These are phyloP conservation scores for Morpho helenor DNA, from an alignment of 2,888 invertebrate genomes.

Conservation along the genomic window DNA sequence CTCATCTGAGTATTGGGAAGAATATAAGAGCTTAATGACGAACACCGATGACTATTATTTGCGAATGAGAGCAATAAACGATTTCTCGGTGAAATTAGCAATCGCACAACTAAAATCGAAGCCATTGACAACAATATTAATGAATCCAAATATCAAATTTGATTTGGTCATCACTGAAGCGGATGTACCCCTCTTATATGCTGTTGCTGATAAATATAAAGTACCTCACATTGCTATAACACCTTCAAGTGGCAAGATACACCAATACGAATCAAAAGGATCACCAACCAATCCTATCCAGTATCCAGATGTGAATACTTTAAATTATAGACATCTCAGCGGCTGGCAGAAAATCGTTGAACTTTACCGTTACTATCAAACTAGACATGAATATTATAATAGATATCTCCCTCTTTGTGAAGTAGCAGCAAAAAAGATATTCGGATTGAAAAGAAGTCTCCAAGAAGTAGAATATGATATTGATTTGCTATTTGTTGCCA, in stretches of 20 bases:
- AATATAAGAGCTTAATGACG: slow-evolving; percentile 50
- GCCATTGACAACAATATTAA: slow-evolving; percentile 55
- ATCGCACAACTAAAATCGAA: slow-evolving; percentile 63
- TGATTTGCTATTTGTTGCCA: slow-evolving; percentile 62
- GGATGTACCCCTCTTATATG: slow-evolving; percentile 68
- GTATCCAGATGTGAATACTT: slow-evolving; percentile 70
- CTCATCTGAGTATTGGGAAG: slow-evolving; percentile 58
- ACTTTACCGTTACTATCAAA: slow-evolving; percentile 49
- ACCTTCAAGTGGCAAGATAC: slow-evolving; percentile 65
- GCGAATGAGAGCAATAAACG: slow-evolving; percentile 49
- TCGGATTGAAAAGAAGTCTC: slow-evolving; percentile 52
- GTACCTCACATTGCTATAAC: slow-evolving; percentile 75
- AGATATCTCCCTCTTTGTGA: slow-evolving; percentile 56
- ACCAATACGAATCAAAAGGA: slow-evolving; percentile 72
- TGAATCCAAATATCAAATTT: slow-evolving; percentile 67
- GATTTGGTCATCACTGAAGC: slow-evolving; percentile 79
- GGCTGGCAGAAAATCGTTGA: slow-evolving; percentile 58
- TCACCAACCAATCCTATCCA: slow-evolving; percentile 71
- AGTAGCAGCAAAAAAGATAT: slow-evolving; percentile 55
- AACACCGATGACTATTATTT: slow-evolving; percentile 59
- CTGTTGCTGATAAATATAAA: slow-evolving; percentile 73
- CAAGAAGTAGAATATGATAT: slow-evolving; percentile 62
- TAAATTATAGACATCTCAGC: slow-evolving; percentile 58
- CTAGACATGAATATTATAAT: slow-evolving; percentile 57
- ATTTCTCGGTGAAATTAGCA: slow-evolving; percentile 53